Base-by-base conservation (phyloP, 2,113 vertebrate species). In the Callospermophilus lateralis region DNA sequence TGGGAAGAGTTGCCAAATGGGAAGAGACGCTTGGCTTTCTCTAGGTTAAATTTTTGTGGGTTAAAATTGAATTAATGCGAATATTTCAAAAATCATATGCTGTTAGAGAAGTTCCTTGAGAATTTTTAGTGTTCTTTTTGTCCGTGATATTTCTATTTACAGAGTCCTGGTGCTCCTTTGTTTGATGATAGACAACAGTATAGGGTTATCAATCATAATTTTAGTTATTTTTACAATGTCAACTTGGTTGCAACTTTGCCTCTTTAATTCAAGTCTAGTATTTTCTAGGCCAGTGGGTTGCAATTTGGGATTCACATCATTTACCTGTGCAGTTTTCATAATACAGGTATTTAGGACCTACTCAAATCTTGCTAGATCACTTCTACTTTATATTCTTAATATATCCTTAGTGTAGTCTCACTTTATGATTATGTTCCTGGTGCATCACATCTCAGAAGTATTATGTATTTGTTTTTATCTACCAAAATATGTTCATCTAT, bases 161-260 rank as follows among this genome's bases (percentile, higher is more conserved):
- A 74, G 65, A 79, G 73, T 70, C 13, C 51, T 84, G 28, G 4
- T 39, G 63, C 39, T 74, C 22, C 26, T 81, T 88, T 61, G 48
- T 6, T 89, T 85, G 15, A 70, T 67, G 80, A 51, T 20, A 76
- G 34, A 26, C 37, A 84, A 39, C 30, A 51, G 34, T 17, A 13
- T 85, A 58, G 26, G 5, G 3, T 68, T 70, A 68, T 86, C 45
- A 53, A 26, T 63, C 51, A 65, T 55, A 67, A 77, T 79, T 93
- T 88, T 45, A 74, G 30, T 79, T 51, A 61, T 67, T 79, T 93
- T 93, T 88, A 48, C 74, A 58, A 78, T 48, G 76, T 39, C 85
- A 55, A 72, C 65, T 67, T 88, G 65, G 6, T 78, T 91, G 51
- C 16, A 65, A 58, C 63, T 79, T 77, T 86, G 65, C 22, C 90